phyloP scores from a whole-genome alignment of 53 echinoderm and acorn worm species.

The Echinometra lucunter region DNA sequence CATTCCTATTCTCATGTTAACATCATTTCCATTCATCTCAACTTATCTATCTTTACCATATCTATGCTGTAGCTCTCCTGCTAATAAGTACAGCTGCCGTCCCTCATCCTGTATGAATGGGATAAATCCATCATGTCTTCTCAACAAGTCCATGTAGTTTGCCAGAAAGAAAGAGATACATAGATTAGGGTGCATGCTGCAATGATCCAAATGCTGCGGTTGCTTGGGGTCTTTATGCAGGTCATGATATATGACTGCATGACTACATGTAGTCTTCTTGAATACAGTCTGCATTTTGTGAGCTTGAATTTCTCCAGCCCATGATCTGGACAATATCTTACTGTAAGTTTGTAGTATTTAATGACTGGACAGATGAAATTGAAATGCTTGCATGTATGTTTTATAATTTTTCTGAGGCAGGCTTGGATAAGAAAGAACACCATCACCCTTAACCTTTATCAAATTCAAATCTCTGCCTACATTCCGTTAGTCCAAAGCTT shows the following conservation, averaged over 20 bases:
- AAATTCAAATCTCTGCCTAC: not conserved
- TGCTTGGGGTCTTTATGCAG: not conserved
- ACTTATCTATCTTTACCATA: not conserved
- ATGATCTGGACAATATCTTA: not conserved
- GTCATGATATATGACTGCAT: not conserved
- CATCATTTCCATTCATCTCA: not conserved
- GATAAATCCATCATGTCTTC: not conserved
- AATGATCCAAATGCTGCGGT: not conserved
- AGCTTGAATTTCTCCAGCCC: not conserved
- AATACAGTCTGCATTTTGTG: not conserved
- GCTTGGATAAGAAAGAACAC: not conserved
- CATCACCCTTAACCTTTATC: not conserved
- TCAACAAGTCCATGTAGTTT: not conserved
- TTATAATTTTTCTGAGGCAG: not conserved
- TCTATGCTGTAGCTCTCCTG: not conserved
- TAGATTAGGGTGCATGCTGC: not conserved
- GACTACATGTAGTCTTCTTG: not conserved
- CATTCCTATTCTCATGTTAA: not conserved
- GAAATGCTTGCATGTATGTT: not conserved
- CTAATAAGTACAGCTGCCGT: slow-evolving; percentile 39
- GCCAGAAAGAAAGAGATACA: not conserved
- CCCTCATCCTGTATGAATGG: not conserved
- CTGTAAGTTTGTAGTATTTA: not conserved
- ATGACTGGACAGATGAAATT: not conserved
- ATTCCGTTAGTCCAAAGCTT: not conserved